Base-by-base conservation (phyloP, 2,113 vertebrate genomes). In the Erythrocercus mccallii region DNA sequence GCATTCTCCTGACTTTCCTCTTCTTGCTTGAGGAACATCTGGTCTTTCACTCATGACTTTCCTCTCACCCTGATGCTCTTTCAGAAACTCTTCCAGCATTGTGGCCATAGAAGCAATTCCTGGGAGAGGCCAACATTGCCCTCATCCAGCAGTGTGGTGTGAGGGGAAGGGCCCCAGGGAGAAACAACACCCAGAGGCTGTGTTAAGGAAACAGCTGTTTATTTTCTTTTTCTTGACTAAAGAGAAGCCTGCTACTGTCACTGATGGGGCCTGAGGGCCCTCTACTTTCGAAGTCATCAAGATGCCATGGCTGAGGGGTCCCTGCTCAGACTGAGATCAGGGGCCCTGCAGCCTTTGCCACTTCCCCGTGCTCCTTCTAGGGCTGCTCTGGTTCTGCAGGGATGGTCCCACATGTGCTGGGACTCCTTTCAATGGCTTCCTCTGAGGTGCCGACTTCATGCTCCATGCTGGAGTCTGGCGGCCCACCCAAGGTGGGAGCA, bases 261-360 rank as follows among this genome's bases (percentile, higher is more conserved):
- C 10, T 2, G 1, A 8, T 1, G 11, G 10, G 22, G 17, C 57
- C 50, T 1, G 4, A 31, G 16, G 21, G 27, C 27, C 3, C 27
- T 35, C 4, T 0, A 2, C 22, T 33, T 35, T 42, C 0, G 0
- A 35, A 9, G 7, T 28, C 22, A 3, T 22, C 19, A 11, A 2
- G 2, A 5, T 4, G 31, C 35, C 9, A 4, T 3, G 22, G 66
- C 27, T 48, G 35, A 50, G 57, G 42, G 14, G 11, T 27, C 50
- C 50, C 25, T 50, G 74, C 48, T 42, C 50, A 21, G 25, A 4
- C 11, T 3, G 37, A 18, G 12, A 16, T 23, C 62, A 19, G 15
- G n/a, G 23, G 5, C 27, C 21, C 42, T 27, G 15, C 25, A 17
- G 57, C 48, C 85, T 10, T 35, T 2, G 20, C 35, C 56, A 1